Evolutionary conservation across 2,888 invertebrate species (phyloP).

Genomic region (Norana najaformis): DNA sequence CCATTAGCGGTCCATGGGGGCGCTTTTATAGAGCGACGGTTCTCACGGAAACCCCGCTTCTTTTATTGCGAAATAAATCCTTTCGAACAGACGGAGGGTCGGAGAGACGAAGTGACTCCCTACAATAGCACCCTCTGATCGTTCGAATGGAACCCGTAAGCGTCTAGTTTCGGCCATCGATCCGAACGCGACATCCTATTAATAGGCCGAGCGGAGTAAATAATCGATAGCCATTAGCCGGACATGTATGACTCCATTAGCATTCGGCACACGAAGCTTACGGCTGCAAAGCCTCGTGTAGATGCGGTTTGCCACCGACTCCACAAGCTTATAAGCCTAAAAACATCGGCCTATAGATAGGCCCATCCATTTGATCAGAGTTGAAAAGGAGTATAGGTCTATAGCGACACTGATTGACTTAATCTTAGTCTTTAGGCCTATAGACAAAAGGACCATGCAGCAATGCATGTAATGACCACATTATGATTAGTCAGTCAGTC

Average conservation of each 20-base stretch:
- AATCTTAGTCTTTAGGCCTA: neutral
- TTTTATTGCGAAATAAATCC: neutral
- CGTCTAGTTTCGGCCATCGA: conserved; percentile 19
- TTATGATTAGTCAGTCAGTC: neutral
- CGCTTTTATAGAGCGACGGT: neutral
- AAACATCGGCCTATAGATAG: neutral
- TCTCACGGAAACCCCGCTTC: neutral
- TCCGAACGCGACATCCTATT: neutral
- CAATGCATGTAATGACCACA: no score
- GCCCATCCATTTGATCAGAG: neutral
- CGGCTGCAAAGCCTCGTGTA: neutral
- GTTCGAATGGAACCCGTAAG: neutral
- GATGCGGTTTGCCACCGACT: neutral
- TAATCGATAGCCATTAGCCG: conserved; percentile 19
- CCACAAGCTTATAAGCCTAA: no score
- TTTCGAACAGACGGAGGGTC: neutral
- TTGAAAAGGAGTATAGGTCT: neutral
- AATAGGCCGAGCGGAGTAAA: neutral
- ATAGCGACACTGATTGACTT: neutral
- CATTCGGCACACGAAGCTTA: neutral
- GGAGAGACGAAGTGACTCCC: neutral
- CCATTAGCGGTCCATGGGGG: neutral
- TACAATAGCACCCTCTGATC: neutral
- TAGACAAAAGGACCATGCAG: neutral
- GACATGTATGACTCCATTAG: conserved; percentile 15